phyloP scores from a whole-genome alignment of 2,797 vertebrate genomes.

The Periparus ater region DNA sequence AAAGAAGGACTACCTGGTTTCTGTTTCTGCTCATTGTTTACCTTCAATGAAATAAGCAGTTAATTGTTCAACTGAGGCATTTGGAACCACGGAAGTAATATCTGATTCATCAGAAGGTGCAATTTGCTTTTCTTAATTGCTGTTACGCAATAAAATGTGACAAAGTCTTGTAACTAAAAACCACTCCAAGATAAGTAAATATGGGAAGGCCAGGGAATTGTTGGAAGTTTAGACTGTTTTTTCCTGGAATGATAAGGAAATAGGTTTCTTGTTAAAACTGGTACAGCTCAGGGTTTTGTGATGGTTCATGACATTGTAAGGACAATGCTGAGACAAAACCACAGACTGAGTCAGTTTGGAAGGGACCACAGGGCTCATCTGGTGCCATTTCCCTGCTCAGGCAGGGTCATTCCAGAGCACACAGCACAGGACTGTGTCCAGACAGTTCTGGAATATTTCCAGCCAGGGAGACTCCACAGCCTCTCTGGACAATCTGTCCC shows the following conservation, averaged over 20 bases:
- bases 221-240: neutral
- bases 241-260: slow-evolving; percentile 19
- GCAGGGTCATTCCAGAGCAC: neutral
- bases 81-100: neutral
- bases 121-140: neutral
- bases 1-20: neutral
- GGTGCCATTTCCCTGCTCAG: neutral
- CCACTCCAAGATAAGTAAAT: neutral
- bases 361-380: neutral
- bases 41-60: neutral
- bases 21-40: neutral
- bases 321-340: neutral
- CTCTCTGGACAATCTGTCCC: neutral
- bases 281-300: neutral
- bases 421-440: neutral
- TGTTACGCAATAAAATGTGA: neutral
- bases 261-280: neutral
- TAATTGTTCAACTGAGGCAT: neutral
- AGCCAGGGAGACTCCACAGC: neutral
- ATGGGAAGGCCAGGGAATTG: neutral
- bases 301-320: neutral
- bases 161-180: neutral
- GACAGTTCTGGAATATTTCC: neutral
- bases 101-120: neutral
- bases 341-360: neutral